Base-by-base conservation (phyloP, 1,140 invertebrate species). In the Hylaeus volcanicus region DNA sequence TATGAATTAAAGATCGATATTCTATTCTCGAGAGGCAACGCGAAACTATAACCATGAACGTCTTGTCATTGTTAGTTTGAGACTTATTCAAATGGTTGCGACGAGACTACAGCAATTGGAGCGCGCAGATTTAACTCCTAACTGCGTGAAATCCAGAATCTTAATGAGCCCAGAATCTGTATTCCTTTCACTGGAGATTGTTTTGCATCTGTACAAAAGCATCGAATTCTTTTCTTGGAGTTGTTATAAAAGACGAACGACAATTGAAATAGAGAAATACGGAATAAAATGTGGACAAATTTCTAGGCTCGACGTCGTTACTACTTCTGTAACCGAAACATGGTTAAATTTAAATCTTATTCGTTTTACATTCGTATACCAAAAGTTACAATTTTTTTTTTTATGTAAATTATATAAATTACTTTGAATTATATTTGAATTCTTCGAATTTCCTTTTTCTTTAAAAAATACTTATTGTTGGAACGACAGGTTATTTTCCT, bases 61-160 rank as follows among this genome's bases (percentile, higher is more conserved):
- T 37, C 66, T 53, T 0, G 5, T 0, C 2, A 51, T 51, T 69
- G 48, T 51, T 11, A 39, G n/a, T 53, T 53, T 39, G 11, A 3
- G 5, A 37, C 48, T 39, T 1, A 43, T 53, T 53, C 8, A 14
- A 1, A 14, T 14, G 14, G 26, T 2, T 14, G 51, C 66, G 48
- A 53, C 26, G 48, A 2, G 26, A n/a, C 11, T 2, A 51, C 1
- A 53, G 69, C 8, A 70, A 70, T 41, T 70, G 53, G 53, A 56
- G 53, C 68, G 53, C 37, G 14, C 41, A 5, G 39, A 72, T n/a
- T 60, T 60, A 26, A n/a, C 53, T 72, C 11, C 48, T 70, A 56
- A 70, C 53, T 70, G 56, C 15, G 39, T 45, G 55, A 72, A 60
- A 72, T 72, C 41, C 15, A 60, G 53, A 72, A 60, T 72, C 39